Evolutionary conservation across 2,113 vertebrate species (phyloP), one percentile per base, ranked within the genome.

Genomic region (Girardinichthys multiradiatus): DNA sequence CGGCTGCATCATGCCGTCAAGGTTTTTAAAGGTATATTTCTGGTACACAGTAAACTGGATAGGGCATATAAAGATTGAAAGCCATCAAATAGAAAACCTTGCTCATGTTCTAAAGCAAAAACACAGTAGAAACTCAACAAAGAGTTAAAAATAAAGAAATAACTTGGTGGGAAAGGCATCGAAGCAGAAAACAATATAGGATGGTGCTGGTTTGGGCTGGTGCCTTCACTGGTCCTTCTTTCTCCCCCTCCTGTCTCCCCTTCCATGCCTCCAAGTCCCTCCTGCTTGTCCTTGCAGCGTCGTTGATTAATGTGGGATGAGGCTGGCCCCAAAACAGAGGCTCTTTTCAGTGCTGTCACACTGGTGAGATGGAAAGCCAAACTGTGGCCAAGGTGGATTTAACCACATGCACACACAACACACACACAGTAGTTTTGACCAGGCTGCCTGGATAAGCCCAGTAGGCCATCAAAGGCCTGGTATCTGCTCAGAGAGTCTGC

Each of bases 271-370:
- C 65, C 68, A 27, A 12, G 11, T 57, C 72, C 68, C 80, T 72
- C 86, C 76, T 9, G 64, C 82, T 76, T 72, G 35, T 84, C 83
- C 89, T 90, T 65, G 19, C 88, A 76, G 86, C 54, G 71, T 60
- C 80, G 88, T 86, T 91, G 91, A 93, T 92, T 91, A 93, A 93
- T 91, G 91, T 91, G 92, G 91, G 90, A 93, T 91, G 92, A 92
- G 80, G 77, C 88, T 90, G 92, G 90, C 88, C 88, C 83, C 82
- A 24, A 91, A 92, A 91, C 92, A 92, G 89, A 92, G 82, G 91
- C 89, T 89, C 89, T 90, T 91, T 93, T 93, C 91, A 92, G 72
- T 37, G 17, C 83, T 89, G 91, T 91, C 91, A 91, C 91, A 86
- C 86, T 81, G 89, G 79, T 86, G 90, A 90, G 89, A 92, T 91